A percentile compares a stretch with the other conserved stretches of the same genome.
phyloP scores from a whole-genome alignment of 2,113 vertebrate genomes.

The Thunnus maccoyii region DNA sequence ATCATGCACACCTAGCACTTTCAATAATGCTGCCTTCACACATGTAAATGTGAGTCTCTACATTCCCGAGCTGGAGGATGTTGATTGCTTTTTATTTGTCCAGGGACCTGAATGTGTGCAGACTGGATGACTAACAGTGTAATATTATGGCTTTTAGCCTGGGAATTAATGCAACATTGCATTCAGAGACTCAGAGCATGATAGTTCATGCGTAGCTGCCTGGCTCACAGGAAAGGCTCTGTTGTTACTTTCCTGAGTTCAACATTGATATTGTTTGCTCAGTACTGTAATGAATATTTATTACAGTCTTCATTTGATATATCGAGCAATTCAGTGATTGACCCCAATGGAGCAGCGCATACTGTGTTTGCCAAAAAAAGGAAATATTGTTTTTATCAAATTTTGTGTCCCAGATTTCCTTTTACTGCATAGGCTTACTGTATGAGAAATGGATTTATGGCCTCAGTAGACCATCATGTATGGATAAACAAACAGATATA shows the following conservation, averaged over 20 bases:
- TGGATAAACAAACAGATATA: neutral
- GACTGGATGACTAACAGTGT: slow-evolving; percentile 61
- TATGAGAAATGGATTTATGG: no score
- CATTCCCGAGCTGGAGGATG: slow-evolving; percentile 51
- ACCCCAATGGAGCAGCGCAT: neutral
- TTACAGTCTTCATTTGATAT: slow-evolving; percentile 26
- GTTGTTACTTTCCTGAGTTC: slow-evolving; percentile 18
- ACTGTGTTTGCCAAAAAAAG: neutral
- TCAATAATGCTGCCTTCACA: slow-evolving; percentile 51
- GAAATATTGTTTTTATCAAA: neutral
- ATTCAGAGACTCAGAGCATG: slow-evolving; percentile 26
- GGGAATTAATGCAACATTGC: slow-evolving; percentile 55
- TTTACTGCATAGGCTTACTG: neutral
- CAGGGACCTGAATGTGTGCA: slow-evolving; percentile 43
- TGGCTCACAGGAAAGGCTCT: slow-evolving; percentile 42
- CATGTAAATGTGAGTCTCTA: slow-evolving; percentile 65
- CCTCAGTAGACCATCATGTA: neutral
- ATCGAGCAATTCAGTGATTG: slow-evolving; percentile 9
- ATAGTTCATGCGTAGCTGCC: slow-evolving; percentile 8
- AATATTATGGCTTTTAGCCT: slow-evolving; percentile 53
- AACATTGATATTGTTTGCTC: slow-evolving; percentile 24
- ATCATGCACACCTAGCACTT: slow-evolving; percentile 58
- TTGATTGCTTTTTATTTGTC: slow-evolving; percentile 75
- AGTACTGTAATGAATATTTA: slow-evolving; percentile 11
- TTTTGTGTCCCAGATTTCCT: neutral